These are phyloP conservation scores for Trichopoda pennipes DNA, from an alignment of 2,888 invertebrate species.

Conservation along the genomic window DNA sequence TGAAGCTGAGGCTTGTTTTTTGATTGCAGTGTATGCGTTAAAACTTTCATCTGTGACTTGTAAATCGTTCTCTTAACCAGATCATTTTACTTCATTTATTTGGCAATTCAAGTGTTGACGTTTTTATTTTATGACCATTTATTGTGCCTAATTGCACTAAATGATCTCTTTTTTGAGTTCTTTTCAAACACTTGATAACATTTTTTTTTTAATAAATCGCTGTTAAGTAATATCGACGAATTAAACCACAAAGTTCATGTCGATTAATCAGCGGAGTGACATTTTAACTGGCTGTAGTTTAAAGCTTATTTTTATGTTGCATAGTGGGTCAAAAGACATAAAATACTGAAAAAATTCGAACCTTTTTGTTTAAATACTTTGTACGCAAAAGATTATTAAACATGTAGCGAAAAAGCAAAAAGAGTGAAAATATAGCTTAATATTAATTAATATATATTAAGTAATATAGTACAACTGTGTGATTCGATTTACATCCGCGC, in stretches of 20 bases:
- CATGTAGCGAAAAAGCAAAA: too few relatives aligned
- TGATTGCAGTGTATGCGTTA: slow-evolving; percentile 29
- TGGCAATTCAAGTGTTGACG: slow-evolving; percentile 12
- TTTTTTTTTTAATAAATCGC: slow-evolving; percentile 22
- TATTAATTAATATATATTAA: too few relatives aligned
- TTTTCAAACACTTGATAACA: slow-evolving; percentile 1
- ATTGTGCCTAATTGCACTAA: slow-evolving; percentile 81
- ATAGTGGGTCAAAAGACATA: neutral
- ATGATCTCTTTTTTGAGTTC: slow-evolving; percentile 71
- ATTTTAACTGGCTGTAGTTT: neutral
- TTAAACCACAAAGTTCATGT: slow-evolving; percentile 4
- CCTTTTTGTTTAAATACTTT: too few relatives aligned
- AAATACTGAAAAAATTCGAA: too few relatives aligned
- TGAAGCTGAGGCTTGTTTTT: neutral
- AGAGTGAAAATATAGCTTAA: too few relatives aligned
- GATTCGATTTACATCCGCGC: too few relatives aligned
- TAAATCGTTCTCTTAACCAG: slow-evolving; percentile 60
- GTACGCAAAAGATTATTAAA: too few relatives aligned
- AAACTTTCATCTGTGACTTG: slow-evolving; percentile 49
- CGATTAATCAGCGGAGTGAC: slow-evolving; percentile 29
- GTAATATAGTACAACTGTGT: too few relatives aligned
- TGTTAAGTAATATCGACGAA: slow-evolving; percentile 10
- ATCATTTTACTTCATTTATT: slow-evolving; percentile 2
- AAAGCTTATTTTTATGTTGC: neutral
- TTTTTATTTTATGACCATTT: slow-evolving; percentile 80